Conservation (phyloP, 2,797 vertebrate genomes). For the Paramormyrops hopkinsi region DNA sequence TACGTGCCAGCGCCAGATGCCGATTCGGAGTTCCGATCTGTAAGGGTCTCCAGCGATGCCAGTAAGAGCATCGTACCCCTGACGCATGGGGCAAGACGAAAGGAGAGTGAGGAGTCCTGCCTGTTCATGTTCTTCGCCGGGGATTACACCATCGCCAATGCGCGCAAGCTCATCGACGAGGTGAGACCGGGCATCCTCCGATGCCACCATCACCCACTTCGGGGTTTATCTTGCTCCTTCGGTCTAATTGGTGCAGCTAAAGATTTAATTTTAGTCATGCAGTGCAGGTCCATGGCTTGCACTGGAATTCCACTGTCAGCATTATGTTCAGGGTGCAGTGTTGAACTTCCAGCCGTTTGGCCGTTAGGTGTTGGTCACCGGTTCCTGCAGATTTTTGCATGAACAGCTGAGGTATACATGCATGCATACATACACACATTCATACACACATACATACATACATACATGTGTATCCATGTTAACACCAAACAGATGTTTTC, state of each 20-base stretch:
- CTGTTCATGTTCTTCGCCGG: slow-evolving; percentile 88
- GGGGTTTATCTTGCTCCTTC: not conserved
- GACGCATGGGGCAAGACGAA: slow-evolving; percentile 78
- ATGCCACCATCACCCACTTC: not conserved
- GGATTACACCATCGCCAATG: slow-evolving; percentile 90
- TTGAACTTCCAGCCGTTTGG: not conserved
- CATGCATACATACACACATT: not conserved
- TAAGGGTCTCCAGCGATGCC: slow-evolving; percentile 71
- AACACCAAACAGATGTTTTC: not conserved
- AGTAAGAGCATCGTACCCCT: slow-evolving; percentile 82
- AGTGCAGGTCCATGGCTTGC: not conserved
- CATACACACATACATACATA: not conserved
- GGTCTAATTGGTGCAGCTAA: not conserved
- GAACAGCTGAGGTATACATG: not conserved
- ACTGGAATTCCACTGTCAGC: not conserved
- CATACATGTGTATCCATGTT: not conserved
- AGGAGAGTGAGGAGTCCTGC: slow-evolving; percentile 85
- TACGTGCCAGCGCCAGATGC: slow-evolving; percentile 70
- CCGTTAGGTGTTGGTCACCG: not conserved
- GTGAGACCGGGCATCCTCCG: slow-evolving; percentile 53
- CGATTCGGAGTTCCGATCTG: slow-evolving; percentile 76
- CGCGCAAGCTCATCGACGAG: slow-evolving; percentile 94
- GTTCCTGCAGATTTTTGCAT: not conserved
- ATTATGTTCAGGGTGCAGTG: not conserved
- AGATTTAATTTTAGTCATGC: not conserved